phyloP scores from a whole-genome alignment of 2,888 invertebrate genomes.

The Ernsta delagoae region DNA sequence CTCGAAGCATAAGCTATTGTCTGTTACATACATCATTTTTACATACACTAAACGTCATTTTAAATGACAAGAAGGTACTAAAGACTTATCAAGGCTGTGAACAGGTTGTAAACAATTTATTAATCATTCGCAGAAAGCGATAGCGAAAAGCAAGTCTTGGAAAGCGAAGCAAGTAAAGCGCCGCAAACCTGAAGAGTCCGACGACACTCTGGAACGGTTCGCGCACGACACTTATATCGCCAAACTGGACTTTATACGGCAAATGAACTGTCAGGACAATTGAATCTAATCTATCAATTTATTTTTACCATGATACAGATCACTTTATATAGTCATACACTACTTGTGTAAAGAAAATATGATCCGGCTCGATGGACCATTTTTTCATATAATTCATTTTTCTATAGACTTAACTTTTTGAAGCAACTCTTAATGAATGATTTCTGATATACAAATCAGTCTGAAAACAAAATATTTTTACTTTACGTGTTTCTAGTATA shows the following conservation, averaged over 20 bases:
- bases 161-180: slow-evolving; percentile 55
- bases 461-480: too few relatives aligned
- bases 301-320: too few relatives aligned
- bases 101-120: too few relatives aligned
- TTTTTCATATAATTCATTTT: background rate
- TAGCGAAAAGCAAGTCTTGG: slow-evolving; percentile 52
- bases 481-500: too few relatives aligned
- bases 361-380: background rate
- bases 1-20: too few relatives aligned
- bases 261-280: slow-evolving; percentile 48
- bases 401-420: too few relatives aligned
- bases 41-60: too few relatives aligned
- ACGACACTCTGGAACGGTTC: slow-evolving; percentile 49
- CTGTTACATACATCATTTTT: background rate
- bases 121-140: slow-evolving; percentile 53
- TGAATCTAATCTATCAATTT: slow-evolving; percentile 2
- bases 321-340: too few relatives aligned
- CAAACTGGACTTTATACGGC: slow-evolving; percentile 48
- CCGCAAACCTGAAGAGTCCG: slow-evolving; percentile 60
- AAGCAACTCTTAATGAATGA: too few relatives aligned
- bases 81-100: too few relatives aligned
- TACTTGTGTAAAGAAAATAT: background rate
- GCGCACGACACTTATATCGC: slow-evolving; percentile 45
- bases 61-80: too few relatives aligned
- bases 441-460: too few relatives aligned